Base-by-base conservation (phyloP, 2,888 invertebrate species). In the Odontocolon sp. region DNA sequence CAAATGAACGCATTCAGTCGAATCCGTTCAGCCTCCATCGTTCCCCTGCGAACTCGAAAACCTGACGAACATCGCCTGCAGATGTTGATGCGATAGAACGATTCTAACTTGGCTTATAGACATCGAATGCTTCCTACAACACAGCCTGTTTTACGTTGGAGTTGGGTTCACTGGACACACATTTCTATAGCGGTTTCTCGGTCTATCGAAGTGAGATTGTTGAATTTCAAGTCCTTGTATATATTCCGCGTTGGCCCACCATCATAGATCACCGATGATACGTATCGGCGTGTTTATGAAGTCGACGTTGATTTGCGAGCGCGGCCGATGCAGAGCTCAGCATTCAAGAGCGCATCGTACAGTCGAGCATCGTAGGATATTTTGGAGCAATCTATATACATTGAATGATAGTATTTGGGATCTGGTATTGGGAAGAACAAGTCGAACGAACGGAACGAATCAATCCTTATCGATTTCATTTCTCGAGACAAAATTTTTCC, bases 1-100 rank as follows among this genome's bases (percentile, higher is more conserved):
- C 88, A 89, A 89, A 86, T 86, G 87, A 87, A 86, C 85, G 83
- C 85, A 80, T 80, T 81, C 78, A 66, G 63, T 45, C 80, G 79
- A 77, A 77, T 81, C 68, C 77, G 69, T 45, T 68, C 59, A 61
- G 42, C 64, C 45, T 23, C 56, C 52, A n/a, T 23, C 26, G 9
- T 45, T 18, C 18, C 56, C n/a, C 26, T 31, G 54, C 11, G 67
- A 56, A 67, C 54, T 54, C 54, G 42, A 67, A n/a, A 50, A 38
- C 38, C 56, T 31, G 36, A 67, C 67, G 56, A 57, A 33, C 67
- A 56, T 57, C 23, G 16, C 67, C 56, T 56, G 67, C 67, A 67
- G 56, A 56, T 67, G 56, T 67, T 33, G 56, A n/a, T n/a, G 26
- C 14, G 67, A 67, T 67, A 67, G 45, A 45, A 23, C 14, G 23